Evolutionary conservation across 35 echinoderm and acorn worm genomes (phyloP).

Genomic region (Lytechinus pictus): DNA sequence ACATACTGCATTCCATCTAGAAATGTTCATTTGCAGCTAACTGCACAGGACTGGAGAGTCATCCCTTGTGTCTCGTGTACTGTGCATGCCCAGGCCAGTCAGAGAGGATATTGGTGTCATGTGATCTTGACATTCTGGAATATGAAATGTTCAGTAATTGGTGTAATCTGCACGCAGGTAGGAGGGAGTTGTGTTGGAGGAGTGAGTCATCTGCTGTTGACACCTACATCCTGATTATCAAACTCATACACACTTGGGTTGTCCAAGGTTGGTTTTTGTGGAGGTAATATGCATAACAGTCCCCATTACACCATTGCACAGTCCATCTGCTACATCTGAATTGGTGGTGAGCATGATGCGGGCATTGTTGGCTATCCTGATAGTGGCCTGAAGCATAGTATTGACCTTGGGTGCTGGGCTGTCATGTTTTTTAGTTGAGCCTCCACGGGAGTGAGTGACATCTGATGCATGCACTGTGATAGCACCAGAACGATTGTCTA

Average conservation of each 20-base stretch:
- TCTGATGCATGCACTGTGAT: constrained; percentile 48
- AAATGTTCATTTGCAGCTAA: constrained; percentile 55
- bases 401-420: constrained; percentile 39
- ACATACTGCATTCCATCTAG: constrained; percentile 58
- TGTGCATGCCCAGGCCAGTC: constrained; percentile 62
- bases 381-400: constrained; percentile 8
- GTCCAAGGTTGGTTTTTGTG: constrained; percentile 18
- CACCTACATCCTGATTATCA: constrained; percentile 59
- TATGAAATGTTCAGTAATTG: constrained; percentile 36
- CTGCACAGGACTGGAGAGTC: constrained; percentile 51
- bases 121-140: constrained; percentile 43
- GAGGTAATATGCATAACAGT: constrained; percentile 31
- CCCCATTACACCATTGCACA: constrained; percentile 69
- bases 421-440: constrained; percentile 36
- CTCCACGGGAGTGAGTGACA: constrained; percentile 43
- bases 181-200: constrained; percentile 26
- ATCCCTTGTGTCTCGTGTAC: constrained; percentile 57
- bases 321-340: constrained; percentile 82
- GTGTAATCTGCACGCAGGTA: constrained; percentile 38
- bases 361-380: constrained; percentile 59
- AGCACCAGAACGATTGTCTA: constrained; percentile 21
- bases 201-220: constrained; percentile 8
- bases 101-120: constrained; percentile 40
- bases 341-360: constrained; percentile 71
- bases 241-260: constrained; percentile 64